Percentiles rank a stretch among this genome's conserved stretches.
Conservation (phyloP, 2,797 vertebrate genomes). For the Sarcoramphus papa region DNA sequence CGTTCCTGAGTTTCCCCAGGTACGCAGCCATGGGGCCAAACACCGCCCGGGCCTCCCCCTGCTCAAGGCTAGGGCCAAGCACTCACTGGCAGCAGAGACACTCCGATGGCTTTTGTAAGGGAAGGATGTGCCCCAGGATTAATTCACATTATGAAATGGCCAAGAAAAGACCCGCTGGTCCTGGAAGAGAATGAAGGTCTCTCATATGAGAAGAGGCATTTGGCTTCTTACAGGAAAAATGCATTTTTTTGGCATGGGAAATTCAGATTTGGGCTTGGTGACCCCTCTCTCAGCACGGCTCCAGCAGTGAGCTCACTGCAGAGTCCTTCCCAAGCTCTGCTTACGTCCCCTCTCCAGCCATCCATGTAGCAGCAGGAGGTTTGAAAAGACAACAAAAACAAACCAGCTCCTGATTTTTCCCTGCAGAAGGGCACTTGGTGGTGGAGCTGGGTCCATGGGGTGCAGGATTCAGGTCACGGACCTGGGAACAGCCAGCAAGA, state of each 20-base stretch:
- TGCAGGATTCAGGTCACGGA: neutral
- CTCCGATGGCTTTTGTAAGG: neutral
- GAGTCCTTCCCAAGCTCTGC: neutral
- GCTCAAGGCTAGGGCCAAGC: neutral
- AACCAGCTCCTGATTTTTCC: neutral
- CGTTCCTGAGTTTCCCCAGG: neutral
- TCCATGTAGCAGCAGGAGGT: neutral
- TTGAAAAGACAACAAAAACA: neutral
- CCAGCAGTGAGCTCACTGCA: neutral
- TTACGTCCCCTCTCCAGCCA: neutral
- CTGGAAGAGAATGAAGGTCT: neutral
- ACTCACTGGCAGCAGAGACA: neutral
- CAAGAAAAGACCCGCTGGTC: neutral
- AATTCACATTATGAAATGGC: neutral
- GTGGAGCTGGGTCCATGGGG: neutral
- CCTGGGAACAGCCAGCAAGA: neutral
- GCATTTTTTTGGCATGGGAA: neutral
- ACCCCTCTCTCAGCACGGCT: neutral
- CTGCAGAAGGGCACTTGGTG: neutral
- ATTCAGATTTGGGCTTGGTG: neutral
- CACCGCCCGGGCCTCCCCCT: fast-evolving
- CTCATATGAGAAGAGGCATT: neutral
- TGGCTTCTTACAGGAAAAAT: neutral
- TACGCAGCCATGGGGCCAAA: neutral
- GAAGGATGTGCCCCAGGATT: neutral